Base-by-base conservation (phyloP, 2,797 vertebrate species). In the Phrynocephalus guinanensis region DNA sequence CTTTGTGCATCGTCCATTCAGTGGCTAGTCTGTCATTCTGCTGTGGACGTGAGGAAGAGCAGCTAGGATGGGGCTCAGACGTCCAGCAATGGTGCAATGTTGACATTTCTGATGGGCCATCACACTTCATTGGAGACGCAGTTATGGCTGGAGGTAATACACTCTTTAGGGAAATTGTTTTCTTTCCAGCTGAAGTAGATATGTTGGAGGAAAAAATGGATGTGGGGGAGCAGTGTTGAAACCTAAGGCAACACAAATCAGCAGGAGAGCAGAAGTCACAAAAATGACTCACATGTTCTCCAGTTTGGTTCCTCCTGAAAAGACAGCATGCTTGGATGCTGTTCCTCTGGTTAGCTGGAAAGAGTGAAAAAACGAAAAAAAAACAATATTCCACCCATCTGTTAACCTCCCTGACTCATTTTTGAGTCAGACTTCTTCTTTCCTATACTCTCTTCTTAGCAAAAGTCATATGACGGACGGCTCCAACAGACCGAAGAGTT, bases 381-480 rank as follows among this genome's bases (percentile, higher is more conserved):
- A 30, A 18, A 50, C 76, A 81, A 81, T 44, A 15, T 44, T 67
- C n/a, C 16, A 33, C 63, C 56, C 73, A 52, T 88, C 50, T 56
- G 11, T 77, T 80, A 88, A 4, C n/a, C 72, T 82, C 78, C 30
- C 30, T 88, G 87, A 88, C 83, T 88, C 87, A 44, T 67, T 81
- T 20, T 85, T 76, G 67, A 81, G 60, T 85, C 79, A 85, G 30
- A 84, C 70, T 73, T 87, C 81, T 88, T 84, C 78, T 84, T 84
- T 84, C 48, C 80, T 76, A 52, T 72, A 52, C 9, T 52, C n/a
- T 79, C 83, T 87, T 82, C 75, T 79, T 28, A 30, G 52, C 26
- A 68, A 48, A 48, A 50, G 50, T 68, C 78, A 70, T 44, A 79
- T 70, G 78, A 85, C 24, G 75, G 44, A 80, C 28, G 67, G 15